Conservation (phyloP, 2,797 vertebrate species). For the Holocentrus rufus region DNA sequence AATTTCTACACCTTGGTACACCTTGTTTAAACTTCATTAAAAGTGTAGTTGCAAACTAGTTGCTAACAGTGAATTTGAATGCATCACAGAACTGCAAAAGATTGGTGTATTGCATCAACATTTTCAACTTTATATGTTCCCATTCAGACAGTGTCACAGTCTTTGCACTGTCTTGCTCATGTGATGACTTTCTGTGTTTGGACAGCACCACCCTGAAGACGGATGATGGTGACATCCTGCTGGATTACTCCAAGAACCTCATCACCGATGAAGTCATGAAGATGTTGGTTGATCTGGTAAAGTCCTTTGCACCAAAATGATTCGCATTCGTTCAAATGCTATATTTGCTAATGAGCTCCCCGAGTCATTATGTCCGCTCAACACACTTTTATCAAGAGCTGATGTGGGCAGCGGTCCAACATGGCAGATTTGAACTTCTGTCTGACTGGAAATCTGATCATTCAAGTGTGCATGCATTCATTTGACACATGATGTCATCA, state of each 20-base stretch:
- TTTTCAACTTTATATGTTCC: background rate
- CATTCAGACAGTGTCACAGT: background rate
- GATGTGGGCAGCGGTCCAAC: background rate
- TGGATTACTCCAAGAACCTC: slow-evolving; percentile 98
- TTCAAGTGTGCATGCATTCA: background rate
- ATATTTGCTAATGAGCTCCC: too few species aligned
- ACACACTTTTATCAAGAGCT: background rate
- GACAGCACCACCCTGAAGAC: slow-evolving; percentile 87
- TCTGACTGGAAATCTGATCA: background rate
- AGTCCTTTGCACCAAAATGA: slow-evolving; percentile 1
- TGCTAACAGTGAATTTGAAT: background rate
- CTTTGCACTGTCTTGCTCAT: background rate
- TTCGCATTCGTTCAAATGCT: background rate
- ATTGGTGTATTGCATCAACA: background rate
- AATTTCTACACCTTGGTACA: background rate
- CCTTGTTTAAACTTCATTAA: background rate
- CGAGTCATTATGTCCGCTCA: too few species aligned
- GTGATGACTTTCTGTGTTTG: slow-evolving; percentile 51
- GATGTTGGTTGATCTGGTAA: slow-evolving; percentile 93
- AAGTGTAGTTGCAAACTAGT: background rate
- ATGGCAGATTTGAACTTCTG: background rate
- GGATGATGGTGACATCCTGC: slow-evolving; percentile 90
- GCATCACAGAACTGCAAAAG: background rate
- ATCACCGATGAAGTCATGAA: slow-evolving; percentile 92
- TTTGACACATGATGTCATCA: too few species aligned